phyloP scores from a whole-genome alignment of 2,113 vertebrate species.

The Dasypus novemcinctus region DNA sequence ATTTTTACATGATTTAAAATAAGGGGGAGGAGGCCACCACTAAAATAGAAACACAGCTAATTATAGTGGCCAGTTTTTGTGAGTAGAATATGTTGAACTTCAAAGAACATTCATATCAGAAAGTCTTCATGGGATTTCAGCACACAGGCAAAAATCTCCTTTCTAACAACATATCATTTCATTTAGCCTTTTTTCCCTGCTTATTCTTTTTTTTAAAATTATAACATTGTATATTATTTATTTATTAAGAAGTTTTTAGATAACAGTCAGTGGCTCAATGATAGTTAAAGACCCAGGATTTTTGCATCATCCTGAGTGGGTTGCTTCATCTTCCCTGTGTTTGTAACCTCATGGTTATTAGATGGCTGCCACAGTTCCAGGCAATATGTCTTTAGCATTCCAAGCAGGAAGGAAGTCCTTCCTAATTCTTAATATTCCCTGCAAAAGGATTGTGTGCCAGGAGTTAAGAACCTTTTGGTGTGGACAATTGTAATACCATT shows the following conservation, averaged over 20 bases:
- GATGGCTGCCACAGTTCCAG: not conserved
- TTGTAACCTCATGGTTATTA: not conserved
- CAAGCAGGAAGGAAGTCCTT: not conserved
- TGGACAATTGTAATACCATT: not conserved
- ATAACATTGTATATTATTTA: not conserved
- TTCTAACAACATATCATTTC: conserved; percentile 46
- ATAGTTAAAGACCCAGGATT: not conserved
- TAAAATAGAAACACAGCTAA: conserved; percentile 54
- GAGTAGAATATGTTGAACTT: conserved; percentile 36
- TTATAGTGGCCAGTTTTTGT: conserved; percentile 34
- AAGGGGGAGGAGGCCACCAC: conserved; percentile 12
- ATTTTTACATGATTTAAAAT: conserved; percentile 51
- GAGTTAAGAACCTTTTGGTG: not conserved
- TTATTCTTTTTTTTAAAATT: conserved; percentile 6
- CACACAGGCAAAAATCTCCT: not conserved
- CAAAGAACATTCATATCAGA: conserved; percentile 32
- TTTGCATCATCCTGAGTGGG: not conserved
- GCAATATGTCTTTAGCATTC: not conserved
- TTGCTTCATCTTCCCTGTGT: not conserved
- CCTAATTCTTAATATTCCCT: not conserved
- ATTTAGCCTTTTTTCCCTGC: not conserved
- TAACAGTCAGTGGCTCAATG: not conserved
- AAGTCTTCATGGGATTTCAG: conserved; percentile 36
- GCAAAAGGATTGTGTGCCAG: not conserved
- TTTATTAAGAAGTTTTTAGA: not conserved